A percentile compares a stretch with the other conserved stretches of the same genome.
Conservation (phyloP, 2,113 vertebrate species). For the Rhipidura dahli region DNA sequence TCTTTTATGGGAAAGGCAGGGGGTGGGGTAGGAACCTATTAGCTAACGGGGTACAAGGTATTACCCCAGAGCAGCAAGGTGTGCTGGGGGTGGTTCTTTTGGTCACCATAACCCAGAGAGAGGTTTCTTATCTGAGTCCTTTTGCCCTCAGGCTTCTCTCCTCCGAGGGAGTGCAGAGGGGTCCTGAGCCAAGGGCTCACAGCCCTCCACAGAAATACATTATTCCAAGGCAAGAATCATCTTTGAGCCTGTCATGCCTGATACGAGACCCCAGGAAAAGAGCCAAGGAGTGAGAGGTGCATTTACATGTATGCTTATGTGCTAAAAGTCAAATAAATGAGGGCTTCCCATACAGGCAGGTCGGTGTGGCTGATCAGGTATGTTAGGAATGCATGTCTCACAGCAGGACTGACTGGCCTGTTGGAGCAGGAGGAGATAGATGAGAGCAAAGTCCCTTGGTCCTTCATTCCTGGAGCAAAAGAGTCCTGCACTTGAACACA, state of each 20-base stretch:
- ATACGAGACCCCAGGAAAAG: not conserved
- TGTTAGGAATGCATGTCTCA: not conserved
- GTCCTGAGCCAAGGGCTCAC: too few species aligned
- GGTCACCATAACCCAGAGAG: too few species aligned
- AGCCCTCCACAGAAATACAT: not conserved
- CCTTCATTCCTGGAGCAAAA: not conserved
- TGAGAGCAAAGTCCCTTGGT: not conserved
- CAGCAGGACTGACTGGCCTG: not conserved
- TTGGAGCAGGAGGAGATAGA: not conserved
- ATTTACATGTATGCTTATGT: accelerated
- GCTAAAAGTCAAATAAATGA: not conserved
- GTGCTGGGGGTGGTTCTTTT: too few species aligned
- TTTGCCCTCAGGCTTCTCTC: too few species aligned
- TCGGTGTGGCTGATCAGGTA: not conserved
- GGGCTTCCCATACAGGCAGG: not conserved
- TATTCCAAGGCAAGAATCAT: not conserved
- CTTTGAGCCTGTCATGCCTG: not conserved
- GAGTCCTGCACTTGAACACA: not conserved
- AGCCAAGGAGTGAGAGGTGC: not conserved
- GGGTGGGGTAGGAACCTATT: too few species aligned
- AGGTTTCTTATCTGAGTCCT: too few species aligned
- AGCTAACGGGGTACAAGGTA: too few species aligned
- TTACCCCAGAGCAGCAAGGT: too few species aligned
- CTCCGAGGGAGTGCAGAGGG: too few species aligned
- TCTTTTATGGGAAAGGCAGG: too few species aligned